Conservation (phyloP, 2,797 vertebrate genomes). For the Rhincodon typus region DNA sequence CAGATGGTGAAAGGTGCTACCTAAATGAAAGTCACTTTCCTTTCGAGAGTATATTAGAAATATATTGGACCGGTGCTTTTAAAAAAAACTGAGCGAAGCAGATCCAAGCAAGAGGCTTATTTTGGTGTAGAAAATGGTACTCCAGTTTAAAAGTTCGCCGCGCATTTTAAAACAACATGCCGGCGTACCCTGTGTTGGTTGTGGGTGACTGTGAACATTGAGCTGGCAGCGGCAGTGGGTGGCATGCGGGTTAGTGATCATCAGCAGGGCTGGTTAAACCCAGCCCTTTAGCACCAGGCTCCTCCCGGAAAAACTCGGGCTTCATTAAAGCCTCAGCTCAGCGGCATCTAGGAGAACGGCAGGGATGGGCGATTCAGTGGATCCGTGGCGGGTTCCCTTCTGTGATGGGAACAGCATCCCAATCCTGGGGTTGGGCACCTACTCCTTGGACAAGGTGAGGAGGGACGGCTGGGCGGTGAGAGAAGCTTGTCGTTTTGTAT, state of each 20-base stretch:
- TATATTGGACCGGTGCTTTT: background rate
- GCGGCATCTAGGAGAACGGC: rapidly evolving
- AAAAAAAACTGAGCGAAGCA: background rate
- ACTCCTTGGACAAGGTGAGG: constrained; percentile 65
- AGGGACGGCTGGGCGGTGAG: no score
- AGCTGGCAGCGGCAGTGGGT: background rate
- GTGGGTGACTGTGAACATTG: background rate
- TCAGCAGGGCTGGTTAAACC: no score
- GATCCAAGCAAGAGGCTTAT: background rate
- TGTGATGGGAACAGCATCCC: constrained; percentile 78
- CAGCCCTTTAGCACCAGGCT: no score
- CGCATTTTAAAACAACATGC: no score
- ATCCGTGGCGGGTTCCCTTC: constrained; percentile 63
- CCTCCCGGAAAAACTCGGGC: no score
- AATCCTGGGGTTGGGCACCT: constrained; percentile 79
- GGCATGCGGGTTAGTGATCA: no score
- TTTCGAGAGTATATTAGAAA: background rate
- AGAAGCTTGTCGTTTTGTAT: background rate
- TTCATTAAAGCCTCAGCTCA: background rate
- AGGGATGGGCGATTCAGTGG: constrained; percentile 41
- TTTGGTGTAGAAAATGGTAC: background rate
- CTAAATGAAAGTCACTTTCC: background rate
- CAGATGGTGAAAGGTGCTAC: background rate
- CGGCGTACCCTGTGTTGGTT: background rate
- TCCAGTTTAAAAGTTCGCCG: background rate